Percentiles rank a stretch among this genome's conserved stretches.
phyloP scores from a whole-genome alignment of 2,888 invertebrate genomes.

The Cantharis lateralis region DNA sequence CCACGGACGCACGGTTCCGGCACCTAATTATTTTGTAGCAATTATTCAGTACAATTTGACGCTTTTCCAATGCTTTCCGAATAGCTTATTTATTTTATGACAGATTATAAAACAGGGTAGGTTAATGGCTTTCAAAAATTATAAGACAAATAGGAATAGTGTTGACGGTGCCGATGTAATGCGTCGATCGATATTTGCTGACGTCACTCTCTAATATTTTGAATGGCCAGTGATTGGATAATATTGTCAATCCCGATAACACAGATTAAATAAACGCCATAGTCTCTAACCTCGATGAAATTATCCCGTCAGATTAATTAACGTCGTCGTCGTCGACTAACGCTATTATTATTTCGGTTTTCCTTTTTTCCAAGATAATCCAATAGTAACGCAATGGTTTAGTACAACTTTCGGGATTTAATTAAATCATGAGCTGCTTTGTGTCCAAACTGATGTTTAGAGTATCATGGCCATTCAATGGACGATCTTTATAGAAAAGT shows the following conservation, averaged over 20 bases:
- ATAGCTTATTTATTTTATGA: neutral
- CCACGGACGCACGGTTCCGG: slow-evolving; percentile 35
- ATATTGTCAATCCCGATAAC: slow-evolving; percentile 40
- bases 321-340: slow-evolving; percentile 15
- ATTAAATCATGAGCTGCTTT: neutral
- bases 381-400: slow-evolving; percentile 28
- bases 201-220: slow-evolving; percentile 33
- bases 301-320: slow-evolving; percentile 20
- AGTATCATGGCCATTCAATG: slow-evolving; percentile 14
- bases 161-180: slow-evolving; percentile 12
- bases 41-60: slow-evolving; percentile 36
- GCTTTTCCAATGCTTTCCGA: neutral
- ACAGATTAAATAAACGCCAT: slow-evolving; percentile 41
- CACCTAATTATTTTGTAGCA: slow-evolving; percentile 41
- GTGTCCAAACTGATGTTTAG: slow-evolving; percentile 19
- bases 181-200: slow-evolving; percentile 31
- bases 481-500: slow-evolving; percentile 27
- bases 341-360: slow-evolving; percentile 19
- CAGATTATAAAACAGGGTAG: neutral
- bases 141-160: neutral
- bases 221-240: slow-evolving; percentile 43
- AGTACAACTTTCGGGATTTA: neutral
- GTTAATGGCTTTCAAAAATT: neutral
- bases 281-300: slow-evolving; percentile 15
- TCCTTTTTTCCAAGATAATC: slow-evolving; percentile 10